Conservation (phyloP, 2,113 vertebrate genomes). For the Mungos mungo region DNA sequence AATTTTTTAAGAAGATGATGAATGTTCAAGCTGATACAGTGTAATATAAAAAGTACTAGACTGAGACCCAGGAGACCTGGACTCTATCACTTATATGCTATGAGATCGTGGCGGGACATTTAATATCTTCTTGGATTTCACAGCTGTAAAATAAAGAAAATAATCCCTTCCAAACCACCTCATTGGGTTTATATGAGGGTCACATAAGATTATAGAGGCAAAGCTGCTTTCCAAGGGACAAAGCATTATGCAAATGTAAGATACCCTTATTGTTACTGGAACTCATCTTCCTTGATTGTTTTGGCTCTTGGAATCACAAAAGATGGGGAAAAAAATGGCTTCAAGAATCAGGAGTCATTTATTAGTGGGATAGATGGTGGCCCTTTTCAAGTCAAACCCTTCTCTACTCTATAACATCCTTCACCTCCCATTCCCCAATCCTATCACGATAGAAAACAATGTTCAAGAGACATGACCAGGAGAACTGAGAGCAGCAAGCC, state of each 20-base stretch:
- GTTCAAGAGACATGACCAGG: neutral
- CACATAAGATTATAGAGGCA: constrained; percentile 47
- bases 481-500: neutral
- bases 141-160: constrained; percentile 52
- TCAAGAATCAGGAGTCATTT: neutral
- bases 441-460: neutral
- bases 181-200: constrained; percentile 37
- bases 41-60: neutral
- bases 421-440: neutral
- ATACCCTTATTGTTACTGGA: constrained; percentile 48
- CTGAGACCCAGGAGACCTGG: neutral
- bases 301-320: neutral
- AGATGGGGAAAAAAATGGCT: neutral
- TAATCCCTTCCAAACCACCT: constrained; percentile 41
- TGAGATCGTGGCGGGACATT: constrained; percentile 64
- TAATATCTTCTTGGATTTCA: constrained; percentile 50
- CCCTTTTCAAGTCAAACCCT: neutral
- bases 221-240: constrained; percentile 10
- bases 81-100: neutral
- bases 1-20: neutral
- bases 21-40: neutral
- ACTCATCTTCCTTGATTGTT: neutral
- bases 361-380: neutral
- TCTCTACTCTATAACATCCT: neutral
- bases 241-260: constrained; percentile 24